These are phyloP conservation scores for Dufourea novaeangliae DNA, from an alignment of 1,140 invertebrate species.

Conservation along the genomic window DNA sequence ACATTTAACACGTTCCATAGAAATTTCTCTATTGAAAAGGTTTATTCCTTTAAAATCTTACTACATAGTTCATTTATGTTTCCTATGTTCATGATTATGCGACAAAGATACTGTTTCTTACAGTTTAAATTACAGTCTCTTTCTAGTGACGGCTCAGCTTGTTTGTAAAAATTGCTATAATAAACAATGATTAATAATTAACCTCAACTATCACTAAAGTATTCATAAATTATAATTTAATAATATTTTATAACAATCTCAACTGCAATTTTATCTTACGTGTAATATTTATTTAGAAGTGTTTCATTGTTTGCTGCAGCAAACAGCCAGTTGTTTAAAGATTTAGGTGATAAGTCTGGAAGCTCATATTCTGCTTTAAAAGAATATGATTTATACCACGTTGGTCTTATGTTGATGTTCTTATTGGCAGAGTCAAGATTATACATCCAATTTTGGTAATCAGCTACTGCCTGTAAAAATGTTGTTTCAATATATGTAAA, in stretches of 20 bases:
- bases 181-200: slow-evolving; percentile 64
- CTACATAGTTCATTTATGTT: background rate
- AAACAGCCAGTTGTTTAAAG: slow-evolving; percentile 73
- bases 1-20: background rate
- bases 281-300: slow-evolving; percentile 65
- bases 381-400: slow-evolving; percentile 87
- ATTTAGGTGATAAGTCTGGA: slow-evolving; percentile 71
- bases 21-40: background rate
- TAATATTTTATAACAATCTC: slow-evolving; percentile 68
- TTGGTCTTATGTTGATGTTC: slow-evolving; percentile 80
- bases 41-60: slow-evolving; percentile 1
- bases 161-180: slow-evolving; percentile 80
- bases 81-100: slow-evolving; percentile 13
- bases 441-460: slow-evolving; percentile 88
- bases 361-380: slow-evolving; percentile 86
- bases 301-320: slow-evolving; percentile 71
- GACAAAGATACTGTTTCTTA: slow-evolving; percentile 68
- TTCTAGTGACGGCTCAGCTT: slow-evolving; percentile 82
- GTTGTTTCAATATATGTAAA: no score
- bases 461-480: slow-evolving; percentile 83
- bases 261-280: slow-evolving; percentile 31
- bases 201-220: slow-evolving; percentile 72
- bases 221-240: slow-evolving; percentile 80
- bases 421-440: slow-evolving; percentile 90
- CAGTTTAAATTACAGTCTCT: slow-evolving; percentile 83